Percentiles rank a stretch among this genome's conserved stretches.
Conservation (phyloP, 1,140 invertebrate genomes). For the Colletes gigas region DNA sequence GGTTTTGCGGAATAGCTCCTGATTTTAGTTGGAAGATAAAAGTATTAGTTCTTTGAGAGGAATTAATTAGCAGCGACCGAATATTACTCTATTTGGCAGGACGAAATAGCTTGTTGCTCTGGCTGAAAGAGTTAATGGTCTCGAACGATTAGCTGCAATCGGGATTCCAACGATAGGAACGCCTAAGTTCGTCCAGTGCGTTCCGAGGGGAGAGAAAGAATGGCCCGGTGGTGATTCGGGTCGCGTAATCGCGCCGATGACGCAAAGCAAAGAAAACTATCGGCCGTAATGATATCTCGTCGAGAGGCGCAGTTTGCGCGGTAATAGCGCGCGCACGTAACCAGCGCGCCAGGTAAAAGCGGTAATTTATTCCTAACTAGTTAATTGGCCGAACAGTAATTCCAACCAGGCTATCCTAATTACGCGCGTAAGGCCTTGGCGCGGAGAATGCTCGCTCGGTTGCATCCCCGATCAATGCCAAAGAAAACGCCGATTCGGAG, state of each 20-base stretch:
- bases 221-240: background rate
- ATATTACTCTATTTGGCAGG: no score
- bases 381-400: slow-evolving; percentile 62
- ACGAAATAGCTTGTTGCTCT: no score
- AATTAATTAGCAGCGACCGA: no score
- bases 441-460: background rate
- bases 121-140: no score
- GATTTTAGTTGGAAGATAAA: no score
- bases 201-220: background rate
- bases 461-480: slow-evolving; percentile 9
- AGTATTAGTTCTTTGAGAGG: no score
- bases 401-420: slow-evolving; percentile 56
- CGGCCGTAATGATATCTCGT: slow-evolving; percentile 24
- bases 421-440: slow-evolving; percentile 27
- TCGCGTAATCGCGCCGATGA: slow-evolving; percentile 30
- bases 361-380: slow-evolving; percentile 66
- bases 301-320: slow-evolving; percentile 52
- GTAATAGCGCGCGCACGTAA: slow-evolving; percentile 64
- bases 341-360: slow-evolving; percentile 48
- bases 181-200: no score
- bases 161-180: no score
- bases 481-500: background rate
- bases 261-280: slow-evolving; percentile 34
- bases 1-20: no score
- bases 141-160: no score